Evolutionary conservation across 2,888 invertebrate species (phyloP).

Genomic region (Trypoxylon attenuatum): DNA sequence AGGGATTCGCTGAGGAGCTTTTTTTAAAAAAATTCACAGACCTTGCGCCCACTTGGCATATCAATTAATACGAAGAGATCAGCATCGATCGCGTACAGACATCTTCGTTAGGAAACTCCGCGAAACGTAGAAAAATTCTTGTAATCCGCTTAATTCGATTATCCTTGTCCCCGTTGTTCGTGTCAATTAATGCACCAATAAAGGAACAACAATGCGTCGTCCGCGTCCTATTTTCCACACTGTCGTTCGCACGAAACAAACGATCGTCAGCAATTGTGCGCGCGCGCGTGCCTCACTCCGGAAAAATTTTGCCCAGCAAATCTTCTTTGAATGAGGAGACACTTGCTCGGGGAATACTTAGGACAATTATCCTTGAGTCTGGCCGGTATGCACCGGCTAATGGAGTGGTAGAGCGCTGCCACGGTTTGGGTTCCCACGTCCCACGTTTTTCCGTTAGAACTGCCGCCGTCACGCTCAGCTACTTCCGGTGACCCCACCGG

Average conservation of each 20-base stretch:
- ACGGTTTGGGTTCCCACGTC: conserved; percentile 68
- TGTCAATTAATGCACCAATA: neutral
- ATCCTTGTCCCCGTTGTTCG: conserved; percentile 12
- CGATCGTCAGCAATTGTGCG: neutral
- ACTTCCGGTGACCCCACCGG: conserved; percentile 73
- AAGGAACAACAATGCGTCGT: neutral
- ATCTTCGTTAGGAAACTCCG: neutral
- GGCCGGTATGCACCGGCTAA: conserved; percentile 23
- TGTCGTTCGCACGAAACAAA: neutral
- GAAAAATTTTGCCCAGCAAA: neutral
- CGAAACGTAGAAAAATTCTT: neutral
- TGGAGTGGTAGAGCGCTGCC: conserved; percentile 19
- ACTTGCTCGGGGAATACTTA: conserved; percentile 13
- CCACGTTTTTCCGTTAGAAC: conserved; percentile 74
- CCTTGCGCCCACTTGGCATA: neutral
- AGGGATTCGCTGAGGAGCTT: neutral
- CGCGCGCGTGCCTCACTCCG: neutral
- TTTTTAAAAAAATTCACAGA: conserved; percentile 12
- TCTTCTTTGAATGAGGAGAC: neutral
- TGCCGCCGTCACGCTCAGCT: conserved; percentile 66
- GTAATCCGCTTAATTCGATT: conserved; percentile 6
- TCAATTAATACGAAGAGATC: conserved; percentile 4
- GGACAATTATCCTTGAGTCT: conserved; percentile 20
- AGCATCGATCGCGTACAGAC: neutral
- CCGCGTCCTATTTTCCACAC: conserved; percentile 1